Evolutionary conservation across 2,797 vertebrate genomes (phyloP), one percentile per base, ranked within the genome.

Genomic region (Calcarius lapponicus): DNA sequence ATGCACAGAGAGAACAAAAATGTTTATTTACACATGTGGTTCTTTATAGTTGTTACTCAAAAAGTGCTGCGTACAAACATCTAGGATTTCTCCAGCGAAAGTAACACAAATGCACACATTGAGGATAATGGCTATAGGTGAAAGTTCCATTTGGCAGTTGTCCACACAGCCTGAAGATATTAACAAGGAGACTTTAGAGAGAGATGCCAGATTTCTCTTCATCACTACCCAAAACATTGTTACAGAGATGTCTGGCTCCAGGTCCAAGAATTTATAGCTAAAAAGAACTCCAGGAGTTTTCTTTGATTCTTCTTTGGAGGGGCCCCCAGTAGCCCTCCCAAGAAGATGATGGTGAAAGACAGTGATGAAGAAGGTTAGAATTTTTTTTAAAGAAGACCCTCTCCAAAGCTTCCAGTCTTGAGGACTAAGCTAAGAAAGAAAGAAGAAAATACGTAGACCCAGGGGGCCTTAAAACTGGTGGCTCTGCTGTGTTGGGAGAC

Each of bases 131-230:
- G 51, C 66, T 78, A 82, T 92, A 97, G 85, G 96, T 97, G 93
- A 96, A 88, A 91, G 86, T 87, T 95, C 80, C 82, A 64, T 90
- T 94, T 97, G 97, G 93, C 93, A 79, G 45, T 78, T 89, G 45
- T 97, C 96, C 97, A 96, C 81, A 90, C 92, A 97, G 96, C 80
- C 93, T 97, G 96, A 96, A 97, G 92, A 95, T 80, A 96, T 96
- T 96, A 95, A 93, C 34, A 74, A 67, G 88, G 67, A 42, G 22
- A 94, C 56, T 69, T 86, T 60, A 47, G 79, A 88, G 62, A 82
- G 26, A 87, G 80, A 97, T 95, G 94, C 79, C 92, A 97, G 58
- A 94, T 95, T 86, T 92, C 71, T 89, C 91, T 91, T 86, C 75
- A 86, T 42, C 14, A 26, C 43, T 91, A 94, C 91, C 80, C 69